A percentile compares a stretch with the other conserved stretches of the same genome.
These are phyloP conservation scores for Xerus rutilus DNA, from an alignment of 2,797 vertebrate genomes.

Conservation along the genomic window DNA sequence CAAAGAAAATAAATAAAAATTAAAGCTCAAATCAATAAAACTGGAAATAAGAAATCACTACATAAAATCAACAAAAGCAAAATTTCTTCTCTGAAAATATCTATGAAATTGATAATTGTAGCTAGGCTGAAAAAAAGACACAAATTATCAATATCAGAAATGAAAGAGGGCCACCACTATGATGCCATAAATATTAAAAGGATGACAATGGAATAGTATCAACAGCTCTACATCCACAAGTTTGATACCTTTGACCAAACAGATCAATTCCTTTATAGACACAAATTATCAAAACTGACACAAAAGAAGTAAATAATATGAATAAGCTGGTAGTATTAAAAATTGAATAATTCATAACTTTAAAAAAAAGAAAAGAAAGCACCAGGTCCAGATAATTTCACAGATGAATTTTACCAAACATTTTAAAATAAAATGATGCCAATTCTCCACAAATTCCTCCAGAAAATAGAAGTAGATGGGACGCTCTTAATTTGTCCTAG, in stretches of 20 bases:
- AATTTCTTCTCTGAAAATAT: neutral
- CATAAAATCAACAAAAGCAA: neutral
- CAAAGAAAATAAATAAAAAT: slow-evolving; percentile 5
- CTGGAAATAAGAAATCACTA: neutral
- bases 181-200: neutral
- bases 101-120: slow-evolving; percentile 17
- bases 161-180: neutral
- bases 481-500: neutral
- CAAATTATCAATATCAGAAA: neutral
- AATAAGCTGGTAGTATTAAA: neutral
- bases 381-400: neutral
- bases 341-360: neutral
- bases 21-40: neutral
- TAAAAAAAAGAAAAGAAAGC: neutral
- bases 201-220: neutral
- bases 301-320: neutral
- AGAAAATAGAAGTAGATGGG: neutral
- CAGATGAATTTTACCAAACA: neutral
- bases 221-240: neutral
- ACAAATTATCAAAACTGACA: neutral
- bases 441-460: neutral
- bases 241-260: neutral
- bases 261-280: neutral
- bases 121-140: neutral
- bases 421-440: neutral